A percentile compares a stretch with the other conserved stretches of the same genome.
phyloP scores from a whole-genome alignment of 2,888 invertebrate species.

The Cephus runcator region DNA sequence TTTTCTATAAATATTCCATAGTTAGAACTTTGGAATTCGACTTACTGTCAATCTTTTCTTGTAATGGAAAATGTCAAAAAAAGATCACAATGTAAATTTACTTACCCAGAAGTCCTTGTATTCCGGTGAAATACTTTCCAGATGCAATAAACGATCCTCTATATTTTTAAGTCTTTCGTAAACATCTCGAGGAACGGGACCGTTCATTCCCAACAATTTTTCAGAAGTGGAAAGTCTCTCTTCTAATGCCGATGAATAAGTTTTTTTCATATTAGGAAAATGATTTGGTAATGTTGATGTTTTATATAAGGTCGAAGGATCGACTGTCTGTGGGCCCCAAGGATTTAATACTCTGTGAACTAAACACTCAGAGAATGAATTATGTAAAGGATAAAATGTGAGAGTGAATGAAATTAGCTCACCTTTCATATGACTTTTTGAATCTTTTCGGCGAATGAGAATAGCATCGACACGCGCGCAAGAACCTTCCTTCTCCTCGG shows the following conservation, averaged over 20 bases:
- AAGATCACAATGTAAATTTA: conserved; percentile 26
- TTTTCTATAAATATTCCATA: background rate
- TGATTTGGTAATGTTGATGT: conserved; percentile 17
- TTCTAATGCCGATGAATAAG: conserved; percentile 69
- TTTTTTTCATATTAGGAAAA: conserved; percentile 23
- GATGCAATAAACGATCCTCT: conserved; percentile 78
- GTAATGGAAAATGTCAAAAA: background rate
- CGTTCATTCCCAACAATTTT: conserved; percentile 69
- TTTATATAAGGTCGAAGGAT: conserved; percentile 29
- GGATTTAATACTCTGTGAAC: conserved; percentile 78
- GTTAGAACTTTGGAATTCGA: background rate
- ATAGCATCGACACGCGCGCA: conserved; percentile 84
- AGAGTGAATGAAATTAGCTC: conserved; percentile 24
- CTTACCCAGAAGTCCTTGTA: conserved; percentile 78
- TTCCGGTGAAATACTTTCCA: conserved; percentile 85
- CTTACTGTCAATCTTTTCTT: background rate
- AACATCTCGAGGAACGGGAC: conserved; percentile 72
- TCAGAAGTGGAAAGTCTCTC: conserved; percentile 77
- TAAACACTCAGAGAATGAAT: conserved; percentile 54
- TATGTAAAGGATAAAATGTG: conserved; percentile 1
- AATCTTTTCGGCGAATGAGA: conserved; percentile 77
- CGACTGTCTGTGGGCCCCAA: conserved; percentile 75
- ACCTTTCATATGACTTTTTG: conserved; percentile 86
- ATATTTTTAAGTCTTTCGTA: conserved; percentile 77
- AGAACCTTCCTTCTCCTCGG: conserved; percentile 68